Evolutionary conservation across 2,888 invertebrate species (phyloP).

Genomic region (Cantharis rufa): DNA sequence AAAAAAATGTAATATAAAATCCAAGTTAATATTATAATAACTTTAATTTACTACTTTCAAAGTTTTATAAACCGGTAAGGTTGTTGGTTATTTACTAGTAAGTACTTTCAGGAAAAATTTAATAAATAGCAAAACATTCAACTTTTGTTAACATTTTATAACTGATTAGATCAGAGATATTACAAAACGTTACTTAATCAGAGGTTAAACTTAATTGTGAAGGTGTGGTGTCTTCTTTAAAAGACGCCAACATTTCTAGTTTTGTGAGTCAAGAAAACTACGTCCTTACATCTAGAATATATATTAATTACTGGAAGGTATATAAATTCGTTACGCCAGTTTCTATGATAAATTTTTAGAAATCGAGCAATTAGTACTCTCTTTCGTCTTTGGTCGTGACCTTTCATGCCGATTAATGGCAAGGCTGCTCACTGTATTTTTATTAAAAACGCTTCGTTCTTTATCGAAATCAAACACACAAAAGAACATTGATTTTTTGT

Average conservation of each 20-base stretch:
- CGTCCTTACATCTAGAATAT: neutral
- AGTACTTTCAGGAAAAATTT: neutral
- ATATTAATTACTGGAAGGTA: neutral
- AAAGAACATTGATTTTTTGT: too few relatives aligned
- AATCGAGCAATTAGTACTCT: neutral
- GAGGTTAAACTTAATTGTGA: slow-evolving; percentile 2
- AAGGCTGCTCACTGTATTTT: neutral
- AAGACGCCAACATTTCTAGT: neutral
- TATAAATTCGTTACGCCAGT: neutral
- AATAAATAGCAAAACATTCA: neutral
- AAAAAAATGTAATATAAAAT: neutral
- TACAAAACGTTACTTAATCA: slow-evolving; percentile 1
- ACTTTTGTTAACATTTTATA: neutral
- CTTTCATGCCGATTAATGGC: neutral
- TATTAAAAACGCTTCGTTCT: neutral
- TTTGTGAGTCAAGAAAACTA: neutral
- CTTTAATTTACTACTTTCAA: neutral
- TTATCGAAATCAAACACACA: neutral
- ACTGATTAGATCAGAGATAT: neutral
- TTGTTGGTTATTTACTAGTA: neutral
- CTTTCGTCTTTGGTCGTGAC: neutral
- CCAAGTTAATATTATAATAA: too few relatives aligned
- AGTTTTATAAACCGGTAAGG: neutral
- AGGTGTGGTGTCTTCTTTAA: neutral
- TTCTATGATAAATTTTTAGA: neutral